These are phyloP conservation scores for Caenorhabditis tropicalis DNA, from an alignment of 1,140 invertebrate species.

Conservation along the genomic window DNA sequence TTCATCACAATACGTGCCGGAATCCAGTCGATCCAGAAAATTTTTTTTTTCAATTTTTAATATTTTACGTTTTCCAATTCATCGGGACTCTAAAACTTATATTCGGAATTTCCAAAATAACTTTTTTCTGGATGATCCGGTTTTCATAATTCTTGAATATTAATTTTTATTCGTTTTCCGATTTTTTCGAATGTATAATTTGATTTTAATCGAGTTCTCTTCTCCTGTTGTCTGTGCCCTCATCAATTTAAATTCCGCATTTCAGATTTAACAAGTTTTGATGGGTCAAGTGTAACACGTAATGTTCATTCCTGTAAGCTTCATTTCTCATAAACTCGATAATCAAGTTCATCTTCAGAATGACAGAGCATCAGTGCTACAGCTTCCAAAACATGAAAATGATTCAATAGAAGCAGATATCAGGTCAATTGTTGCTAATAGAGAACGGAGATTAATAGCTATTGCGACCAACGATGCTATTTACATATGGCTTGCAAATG, in stretches of 20 bases:
- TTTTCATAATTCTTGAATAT: too few relatives aligned
- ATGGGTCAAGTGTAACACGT: background rate
- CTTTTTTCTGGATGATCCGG: too few relatives aligned
- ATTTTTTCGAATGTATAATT: too few relatives aligned
- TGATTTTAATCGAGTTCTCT: too few relatives aligned
- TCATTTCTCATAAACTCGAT: background rate
- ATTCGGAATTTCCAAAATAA: too few relatives aligned
- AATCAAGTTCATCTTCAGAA: background rate
- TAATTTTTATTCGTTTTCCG: too few relatives aligned
- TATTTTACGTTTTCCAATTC: too few relatives aligned
- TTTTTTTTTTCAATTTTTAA: background rate
- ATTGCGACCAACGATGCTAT: constrained; percentile 45
- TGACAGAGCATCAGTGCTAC: constrained; percentile 35
- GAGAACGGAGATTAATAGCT: constrained; percentile 52
- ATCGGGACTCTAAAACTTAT: too few relatives aligned
- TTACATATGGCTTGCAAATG: constrained; percentile 55
- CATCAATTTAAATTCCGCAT: background rate
- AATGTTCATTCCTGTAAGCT: constrained; percentile 38
- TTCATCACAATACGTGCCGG: background rate
- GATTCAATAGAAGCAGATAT: background rate
- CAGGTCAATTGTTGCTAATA: constrained; percentile 54
- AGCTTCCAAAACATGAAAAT: constrained; percentile 12
- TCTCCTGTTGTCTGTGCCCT: too few relatives aligned
- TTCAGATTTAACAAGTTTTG: background rate
- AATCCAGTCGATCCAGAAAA: background rate